phyloP scores from a whole-genome alignment of 1,140 invertebrate genomes.

The Drosophila ambigua region DNA sequence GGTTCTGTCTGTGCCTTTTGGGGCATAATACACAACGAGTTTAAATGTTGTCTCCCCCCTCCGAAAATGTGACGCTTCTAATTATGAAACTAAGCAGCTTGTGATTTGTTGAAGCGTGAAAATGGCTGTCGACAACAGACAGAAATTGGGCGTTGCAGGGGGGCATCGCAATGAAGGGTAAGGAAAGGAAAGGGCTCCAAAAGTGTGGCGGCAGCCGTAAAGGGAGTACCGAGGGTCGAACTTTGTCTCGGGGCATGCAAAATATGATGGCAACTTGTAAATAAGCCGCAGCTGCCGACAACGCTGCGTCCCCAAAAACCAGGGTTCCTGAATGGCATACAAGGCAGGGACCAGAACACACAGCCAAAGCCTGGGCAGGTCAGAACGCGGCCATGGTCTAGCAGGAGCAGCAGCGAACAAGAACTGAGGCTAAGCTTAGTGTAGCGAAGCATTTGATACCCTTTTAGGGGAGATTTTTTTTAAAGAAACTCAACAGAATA shows the following conservation, averaged over 20 bases:
- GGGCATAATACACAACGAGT: slow-evolving; percentile 74
- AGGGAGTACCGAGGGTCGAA: neutral
- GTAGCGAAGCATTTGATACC: too few species aligned
- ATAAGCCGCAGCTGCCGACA: slow-evolving; percentile 76
- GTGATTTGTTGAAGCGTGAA: slow-evolving; percentile 82
- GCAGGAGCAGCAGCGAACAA: slow-evolving; percentile 28
- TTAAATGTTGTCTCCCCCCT: slow-evolving; percentile 41
- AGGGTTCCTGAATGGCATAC: too few species aligned
- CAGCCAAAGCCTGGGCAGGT: slow-evolving; percentile 10
- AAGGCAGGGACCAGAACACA: too few species aligned
- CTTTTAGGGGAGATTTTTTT: too few species aligned
- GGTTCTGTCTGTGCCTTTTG: slow-evolving; percentile 39
- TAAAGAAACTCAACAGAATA: too few species aligned
- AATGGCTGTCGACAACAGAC: slow-evolving; percentile 79
- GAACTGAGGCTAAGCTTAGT: neutral
- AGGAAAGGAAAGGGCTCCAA: neutral
- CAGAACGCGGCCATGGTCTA: slow-evolving; percentile 12
- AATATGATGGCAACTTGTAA: slow-evolving; percentile 83
- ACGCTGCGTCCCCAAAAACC: too few species aligned
- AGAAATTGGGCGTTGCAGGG: neutral
- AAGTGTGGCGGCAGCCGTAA: neutral
- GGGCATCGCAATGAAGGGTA: neutral
- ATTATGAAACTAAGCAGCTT: slow-evolving; percentile 83
- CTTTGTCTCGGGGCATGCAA: slow-evolving; percentile 66
- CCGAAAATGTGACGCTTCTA: slow-evolving; percentile 80